These are phyloP conservation scores for Sebastes vulpes DNA, from an alignment of 2,797 vertebrate genomes.

Conservation along the genomic window DNA sequence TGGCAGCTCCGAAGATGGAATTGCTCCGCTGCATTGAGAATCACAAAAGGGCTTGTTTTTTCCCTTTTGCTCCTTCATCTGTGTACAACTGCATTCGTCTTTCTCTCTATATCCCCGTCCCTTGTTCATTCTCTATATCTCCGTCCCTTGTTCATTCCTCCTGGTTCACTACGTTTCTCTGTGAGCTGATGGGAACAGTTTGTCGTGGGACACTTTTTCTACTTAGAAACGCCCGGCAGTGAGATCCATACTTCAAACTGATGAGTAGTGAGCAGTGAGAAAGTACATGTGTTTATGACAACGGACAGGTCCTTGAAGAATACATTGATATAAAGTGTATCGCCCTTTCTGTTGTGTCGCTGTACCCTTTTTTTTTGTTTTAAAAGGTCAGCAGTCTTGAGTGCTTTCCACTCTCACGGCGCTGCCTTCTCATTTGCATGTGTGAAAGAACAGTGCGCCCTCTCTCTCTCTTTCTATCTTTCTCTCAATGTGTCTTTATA, in stretches of 20 bases:
- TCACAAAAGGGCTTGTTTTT: conserved; percentile 56
- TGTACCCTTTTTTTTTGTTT: conserved; percentile 48
- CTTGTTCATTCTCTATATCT: conserved; percentile 35
- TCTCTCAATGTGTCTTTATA: conserved; percentile 26
- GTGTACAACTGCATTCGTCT: conserved; percentile 61
- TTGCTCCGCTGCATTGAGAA: conserved; percentile 58
- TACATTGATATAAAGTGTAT: conserved; percentile 23
- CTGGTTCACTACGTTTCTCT: conserved; percentile 16
- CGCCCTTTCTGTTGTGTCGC: neutral
- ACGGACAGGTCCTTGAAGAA: conserved; percentile 15
- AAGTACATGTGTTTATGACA: conserved; percentile 22
- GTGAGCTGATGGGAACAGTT: conserved; percentile 23
- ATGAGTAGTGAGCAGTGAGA: conserved; percentile 21
- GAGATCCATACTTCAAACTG: conserved; percentile 48
- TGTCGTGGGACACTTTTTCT: conserved; percentile 2
- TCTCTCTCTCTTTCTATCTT: neutral
- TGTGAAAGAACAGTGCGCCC: conserved; percentile 27
- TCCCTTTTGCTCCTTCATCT: conserved; percentile 50
- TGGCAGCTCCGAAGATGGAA: conserved; percentile 54
- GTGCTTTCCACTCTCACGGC: conserved; percentile 20
- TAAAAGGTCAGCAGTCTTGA: conserved; percentile 74
- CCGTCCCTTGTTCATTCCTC: conserved; percentile 31
- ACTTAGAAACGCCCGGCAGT: neutral
- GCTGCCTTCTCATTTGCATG: conserved; percentile 56
- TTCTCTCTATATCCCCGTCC: conserved; percentile 27